Conservation (phyloP, 2,797 vertebrate genomes). For the Poeciliopsis presidionis region DNA sequence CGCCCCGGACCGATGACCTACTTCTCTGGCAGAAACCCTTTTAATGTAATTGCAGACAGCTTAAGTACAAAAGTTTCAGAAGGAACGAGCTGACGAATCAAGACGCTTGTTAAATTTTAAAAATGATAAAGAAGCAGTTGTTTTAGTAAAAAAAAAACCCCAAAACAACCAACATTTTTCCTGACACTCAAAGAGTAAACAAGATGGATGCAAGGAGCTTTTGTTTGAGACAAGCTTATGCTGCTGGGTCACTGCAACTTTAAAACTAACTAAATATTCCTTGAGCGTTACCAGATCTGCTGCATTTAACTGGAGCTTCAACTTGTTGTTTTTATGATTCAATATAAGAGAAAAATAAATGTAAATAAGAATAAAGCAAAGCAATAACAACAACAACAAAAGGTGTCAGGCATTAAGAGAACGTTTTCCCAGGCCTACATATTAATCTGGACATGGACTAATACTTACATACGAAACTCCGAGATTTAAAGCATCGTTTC, state of each 20-base stretch:
- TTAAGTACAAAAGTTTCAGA: constrained; percentile 39
- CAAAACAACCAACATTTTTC: too few relatives aligned
- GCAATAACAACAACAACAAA: not conserved
- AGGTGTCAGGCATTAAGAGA: not conserved
- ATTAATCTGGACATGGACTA: not conserved
- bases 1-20: constrained; percentile 58
- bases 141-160: too few relatives aligned
- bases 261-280: constrained; percentile 1
- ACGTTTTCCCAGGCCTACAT: not conserved
- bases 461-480: constrained; percentile 80
- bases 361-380: not conserved
- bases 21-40: constrained; percentile 63
- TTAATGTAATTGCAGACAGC: constrained; percentile 60
- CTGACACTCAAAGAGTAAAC: not conserved
- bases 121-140: not conserved
- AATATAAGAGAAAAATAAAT: not conserved
- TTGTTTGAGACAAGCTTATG: not conserved
- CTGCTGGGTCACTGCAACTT: not conserved
- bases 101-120: constrained; percentile 5
- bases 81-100: constrained; percentile 28
- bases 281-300: not conserved
- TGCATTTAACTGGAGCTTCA: not conserved
- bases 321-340: not conserved
- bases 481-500: constrained; percentile 71
- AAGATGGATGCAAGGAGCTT: constrained; percentile 1